Percentiles rank a stretch among this genome's conserved stretches.
phyloP scores from a whole-genome alignment of 2,888 invertebrate species.

The Eristalis tenax region DNA sequence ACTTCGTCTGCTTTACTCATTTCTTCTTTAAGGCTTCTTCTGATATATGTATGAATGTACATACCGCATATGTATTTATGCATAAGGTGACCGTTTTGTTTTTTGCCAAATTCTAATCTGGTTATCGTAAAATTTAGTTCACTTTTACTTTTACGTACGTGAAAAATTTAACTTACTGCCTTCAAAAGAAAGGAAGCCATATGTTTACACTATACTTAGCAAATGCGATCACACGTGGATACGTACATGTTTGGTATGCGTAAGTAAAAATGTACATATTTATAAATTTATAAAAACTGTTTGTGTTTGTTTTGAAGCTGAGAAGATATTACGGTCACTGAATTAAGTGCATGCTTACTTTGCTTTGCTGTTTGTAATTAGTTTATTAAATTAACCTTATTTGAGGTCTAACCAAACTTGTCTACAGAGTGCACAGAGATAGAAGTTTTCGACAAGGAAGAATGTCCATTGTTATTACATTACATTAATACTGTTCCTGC shows the following conservation, averaged over 20 bases:
- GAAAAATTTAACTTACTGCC: conserved; percentile 7
- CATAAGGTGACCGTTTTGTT: neutral
- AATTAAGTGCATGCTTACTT: neutral
- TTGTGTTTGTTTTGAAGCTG: neutral
- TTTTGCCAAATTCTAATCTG: conserved; percentile 22
- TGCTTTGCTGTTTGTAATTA: neutral
- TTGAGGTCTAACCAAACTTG: too few species aligned
- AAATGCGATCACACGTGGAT: neutral
- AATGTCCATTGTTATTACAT: too few species aligned
- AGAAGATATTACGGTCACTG: neutral
- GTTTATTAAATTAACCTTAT: neutral
- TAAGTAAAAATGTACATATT: neutral
- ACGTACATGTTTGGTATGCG: neutral
- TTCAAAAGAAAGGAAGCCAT: conserved; percentile 17
- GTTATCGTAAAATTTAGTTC: conserved; percentile 18
- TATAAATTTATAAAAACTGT: neutral
- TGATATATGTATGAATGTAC: too few species aligned
- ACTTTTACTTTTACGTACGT: neutral
- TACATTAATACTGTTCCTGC: too few species aligned
- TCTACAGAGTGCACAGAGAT: too few species aligned
- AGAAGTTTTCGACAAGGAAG: too few species aligned
- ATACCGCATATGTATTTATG: neutral
- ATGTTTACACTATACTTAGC: neutral
- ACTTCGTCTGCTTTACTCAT: neutral
- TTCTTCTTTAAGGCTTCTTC: neutral